Evolutionary conservation across 2,113 vertebrate genomes (phyloP).

Genomic region (Notothenia rossii): DNA sequence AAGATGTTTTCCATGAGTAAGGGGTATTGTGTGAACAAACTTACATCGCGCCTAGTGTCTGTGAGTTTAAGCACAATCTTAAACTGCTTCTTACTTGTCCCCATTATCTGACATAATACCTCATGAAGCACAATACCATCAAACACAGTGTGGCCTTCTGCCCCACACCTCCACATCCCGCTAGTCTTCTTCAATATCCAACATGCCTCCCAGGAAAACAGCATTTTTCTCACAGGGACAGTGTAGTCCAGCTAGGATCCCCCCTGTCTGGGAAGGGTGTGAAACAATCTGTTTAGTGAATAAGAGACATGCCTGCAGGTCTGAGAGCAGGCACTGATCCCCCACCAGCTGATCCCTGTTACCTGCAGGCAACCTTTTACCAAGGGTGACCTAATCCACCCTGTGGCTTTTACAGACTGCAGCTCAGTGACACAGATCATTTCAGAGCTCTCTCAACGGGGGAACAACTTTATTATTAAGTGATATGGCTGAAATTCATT

Average conservation of each 20-base stretch:
- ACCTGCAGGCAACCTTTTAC: conserved; percentile 69
- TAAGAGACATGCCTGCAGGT: conserved; percentile 51
- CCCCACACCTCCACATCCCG: conserved; percentile 46
- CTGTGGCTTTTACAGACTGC: conserved; percentile 8
- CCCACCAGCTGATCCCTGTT: conserved; percentile 47
- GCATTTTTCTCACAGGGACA: conserved; percentile 19
- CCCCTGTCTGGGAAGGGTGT: conserved; percentile 46
- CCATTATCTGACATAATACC: conserved; percentile 50
- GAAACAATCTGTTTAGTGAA: conserved; percentile 61
- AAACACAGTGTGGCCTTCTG: conserved; percentile 40
- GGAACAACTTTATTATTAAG: conserved; percentile 4
- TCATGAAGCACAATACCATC: conserved; percentile 33
- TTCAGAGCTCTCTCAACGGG: conserved; percentile 13
- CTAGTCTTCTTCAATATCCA: conserved; percentile 26
- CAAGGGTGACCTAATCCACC: conserved; percentile 30
- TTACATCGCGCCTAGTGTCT: conserved; percentile 31
- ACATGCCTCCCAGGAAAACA: conserved; percentile 22
- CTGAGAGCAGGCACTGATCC: conserved; percentile 12
- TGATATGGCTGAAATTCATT: not conserved
- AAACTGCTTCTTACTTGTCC: conserved; percentile 56
- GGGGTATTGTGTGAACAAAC: conserved; percentile 11
- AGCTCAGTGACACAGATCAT: conserved; percentile 32
- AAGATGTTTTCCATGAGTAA: not conserved
- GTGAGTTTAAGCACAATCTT: conserved; percentile 28
- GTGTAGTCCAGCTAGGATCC: conserved; percentile 25